A percentile compares a stretch with the other conserved stretches of the same genome.
Conservation (phyloP, 2,888 invertebrate species). For the Gortyna flavago region DNA sequence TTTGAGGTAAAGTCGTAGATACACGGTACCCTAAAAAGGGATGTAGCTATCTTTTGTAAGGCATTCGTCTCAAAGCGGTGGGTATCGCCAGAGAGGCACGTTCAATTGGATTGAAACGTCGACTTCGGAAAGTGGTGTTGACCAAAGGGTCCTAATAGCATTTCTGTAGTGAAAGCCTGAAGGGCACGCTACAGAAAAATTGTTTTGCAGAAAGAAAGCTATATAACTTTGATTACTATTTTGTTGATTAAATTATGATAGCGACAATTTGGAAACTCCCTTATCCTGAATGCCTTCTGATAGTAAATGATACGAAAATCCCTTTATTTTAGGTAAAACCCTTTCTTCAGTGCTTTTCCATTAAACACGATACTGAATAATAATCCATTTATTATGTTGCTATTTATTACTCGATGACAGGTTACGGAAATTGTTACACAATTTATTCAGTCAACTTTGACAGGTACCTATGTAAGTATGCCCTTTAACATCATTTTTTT, state of each 20-base stretch:
- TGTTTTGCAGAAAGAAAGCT: slow-evolving; percentile 80
- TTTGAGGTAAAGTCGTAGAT: slow-evolving; percentile 53
- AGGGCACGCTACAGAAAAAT: slow-evolving; percentile 80
- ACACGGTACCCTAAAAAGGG: slow-evolving; percentile 73
- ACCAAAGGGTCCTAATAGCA: slow-evolving; percentile 84
- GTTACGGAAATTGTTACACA: slow-evolving; percentile 38
- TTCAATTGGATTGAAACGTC: slow-evolving; percentile 86
- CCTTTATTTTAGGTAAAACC: slow-evolving; percentile 37
- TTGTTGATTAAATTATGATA: slow-evolving; percentile 78
- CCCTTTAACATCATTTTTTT: slow-evolving; percentile 14
- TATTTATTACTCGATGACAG: slow-evolving; percentile 38
- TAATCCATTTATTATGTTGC: slow-evolving; percentile 34
- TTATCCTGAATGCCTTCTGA: slow-evolving; percentile 21
- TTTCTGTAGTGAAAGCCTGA: slow-evolving; percentile 80
- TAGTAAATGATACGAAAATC: slow-evolving; percentile 48
- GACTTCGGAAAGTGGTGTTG: slow-evolving; percentile 75
- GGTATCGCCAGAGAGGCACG: slow-evolving; percentile 76
- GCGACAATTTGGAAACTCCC: slow-evolving; percentile 47
- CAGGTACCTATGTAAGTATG: slow-evolving; percentile 11
- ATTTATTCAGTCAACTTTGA: slow-evolving; percentile 38
- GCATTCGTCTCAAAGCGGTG: slow-evolving; percentile 73
- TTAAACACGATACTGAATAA: slow-evolving; percentile 39
- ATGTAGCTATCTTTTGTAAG: slow-evolving; percentile 74
- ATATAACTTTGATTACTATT: slow-evolving; percentile 82
- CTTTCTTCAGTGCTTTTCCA: slow-evolving; percentile 19